These are phyloP conservation scores for Psophia crepitans DNA, from an alignment of 2,113 vertebrate species.

Conservation along the genomic window DNA sequence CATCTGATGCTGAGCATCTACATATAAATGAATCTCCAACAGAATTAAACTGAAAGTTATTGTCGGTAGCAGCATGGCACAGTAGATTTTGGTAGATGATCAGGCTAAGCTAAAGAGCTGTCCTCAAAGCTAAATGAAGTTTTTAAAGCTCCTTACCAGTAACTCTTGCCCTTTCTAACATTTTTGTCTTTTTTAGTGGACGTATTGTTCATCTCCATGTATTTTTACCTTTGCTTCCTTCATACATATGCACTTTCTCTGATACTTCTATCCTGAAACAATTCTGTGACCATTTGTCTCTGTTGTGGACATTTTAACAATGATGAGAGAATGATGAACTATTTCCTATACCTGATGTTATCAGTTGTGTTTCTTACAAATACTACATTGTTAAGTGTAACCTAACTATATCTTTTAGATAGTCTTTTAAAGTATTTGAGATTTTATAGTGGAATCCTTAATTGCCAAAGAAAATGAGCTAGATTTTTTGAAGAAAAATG, in stretches of 20 bases:
- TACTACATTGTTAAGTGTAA: background rate
- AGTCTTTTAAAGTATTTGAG: background rate
- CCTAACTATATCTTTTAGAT: background rate
- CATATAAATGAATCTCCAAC: conserved; percentile 18
- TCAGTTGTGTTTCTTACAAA: background rate
- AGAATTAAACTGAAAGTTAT: conserved; percentile 32
- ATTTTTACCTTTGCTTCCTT: background rate
- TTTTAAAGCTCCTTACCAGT: background rate
- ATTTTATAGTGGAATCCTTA: background rate
- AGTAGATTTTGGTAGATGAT: background rate
- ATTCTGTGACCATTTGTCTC: background rate
- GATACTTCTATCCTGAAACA: background rate
- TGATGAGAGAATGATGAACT: background rate
- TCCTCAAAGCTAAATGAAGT: background rate
- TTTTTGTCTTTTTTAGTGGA: background rate
- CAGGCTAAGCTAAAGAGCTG: background rate
- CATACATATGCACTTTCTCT: background rate
- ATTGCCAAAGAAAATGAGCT: background rate
- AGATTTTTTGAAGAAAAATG: background rate
- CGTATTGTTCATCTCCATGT: background rate
- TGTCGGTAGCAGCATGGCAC: background rate
- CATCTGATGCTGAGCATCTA: background rate
- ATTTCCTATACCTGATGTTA: background rate
- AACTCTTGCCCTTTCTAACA: background rate
- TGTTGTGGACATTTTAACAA: background rate